A percentile compares a stretch with the other conserved stretches of the same genome.
phyloP scores from a whole-genome alignment of 2,888 invertebrate species.

The Aphidoletes aphidimyza region DNA sequence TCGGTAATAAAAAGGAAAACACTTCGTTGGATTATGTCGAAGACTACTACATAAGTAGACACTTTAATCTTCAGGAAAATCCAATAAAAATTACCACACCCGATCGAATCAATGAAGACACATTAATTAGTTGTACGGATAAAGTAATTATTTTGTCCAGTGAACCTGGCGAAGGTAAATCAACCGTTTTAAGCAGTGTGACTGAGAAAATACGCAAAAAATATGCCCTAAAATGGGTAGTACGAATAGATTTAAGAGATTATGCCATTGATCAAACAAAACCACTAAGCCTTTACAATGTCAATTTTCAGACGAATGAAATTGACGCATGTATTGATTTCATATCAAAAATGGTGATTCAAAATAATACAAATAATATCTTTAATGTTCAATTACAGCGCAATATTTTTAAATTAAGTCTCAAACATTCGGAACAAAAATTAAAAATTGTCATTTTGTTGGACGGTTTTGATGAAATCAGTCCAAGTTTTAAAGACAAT shows the following conservation, averaged over 20 bases:
- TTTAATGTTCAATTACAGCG: not conserved
- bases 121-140: not conserved
- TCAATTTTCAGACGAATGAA: not conserved
- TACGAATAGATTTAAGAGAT: not conserved
- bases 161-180: not conserved
- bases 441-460: not conserved
- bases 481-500: not conserved
- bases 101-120: not conserved
- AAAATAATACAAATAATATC: not conserved
- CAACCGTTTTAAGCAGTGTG: not conserved
- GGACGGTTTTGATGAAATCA: conserved; percentile 22
- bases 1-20: too few relatives aligned
- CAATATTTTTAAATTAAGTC: not conserved
- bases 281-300: not conserved
- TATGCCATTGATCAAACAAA: not conserved
- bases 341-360: not conserved
- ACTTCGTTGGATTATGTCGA: too few relatives aligned
- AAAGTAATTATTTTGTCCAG: not conserved
- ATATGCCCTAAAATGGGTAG: not conserved
- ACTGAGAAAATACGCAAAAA: not conserved
- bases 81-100: too few relatives aligned
- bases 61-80: not conserved
- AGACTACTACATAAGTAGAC: too few relatives aligned
- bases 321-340: not conserved
- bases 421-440: not conserved